Conservation (phyloP, 2,113 vertebrate genomes). For the Beaufortia kweichowensis region DNA sequence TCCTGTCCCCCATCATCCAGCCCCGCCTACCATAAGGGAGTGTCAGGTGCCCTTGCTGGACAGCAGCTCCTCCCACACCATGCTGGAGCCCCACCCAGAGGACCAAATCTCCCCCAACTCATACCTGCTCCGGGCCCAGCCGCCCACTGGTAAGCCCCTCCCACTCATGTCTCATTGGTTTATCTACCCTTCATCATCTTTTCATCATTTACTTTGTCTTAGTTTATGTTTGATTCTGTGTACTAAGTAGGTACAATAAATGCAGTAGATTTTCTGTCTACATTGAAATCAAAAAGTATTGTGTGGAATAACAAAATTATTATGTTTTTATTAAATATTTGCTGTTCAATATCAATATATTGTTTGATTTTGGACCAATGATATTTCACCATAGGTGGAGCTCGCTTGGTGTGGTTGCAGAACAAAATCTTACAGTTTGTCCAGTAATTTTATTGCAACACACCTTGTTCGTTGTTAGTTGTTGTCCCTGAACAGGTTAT, state of each 20-base stretch:
- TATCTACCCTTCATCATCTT: not conserved
- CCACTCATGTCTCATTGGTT: slow-evolving; percentile 36
- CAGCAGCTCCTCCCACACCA: slow-evolving; percentile 97
- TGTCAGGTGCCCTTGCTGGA: slow-evolving; percentile 99
- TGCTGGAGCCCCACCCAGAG: slow-evolving; percentile 96
- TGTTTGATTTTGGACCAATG: too few relatives aligned
- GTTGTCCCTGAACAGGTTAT: slow-evolving; percentile 1
- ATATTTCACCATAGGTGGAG: too few relatives aligned
- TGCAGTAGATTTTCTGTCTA: not conserved
- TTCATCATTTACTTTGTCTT: not conserved
- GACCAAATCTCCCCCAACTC: slow-evolving; percentile 91
- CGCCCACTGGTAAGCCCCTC: slow-evolving; percentile 87
- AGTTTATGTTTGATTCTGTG: not conserved
- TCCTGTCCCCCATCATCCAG: slow-evolving; percentile 86
- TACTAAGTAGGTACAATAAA: not conserved
- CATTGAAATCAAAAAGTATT: too few relatives aligned
- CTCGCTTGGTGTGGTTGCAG: too few relatives aligned
- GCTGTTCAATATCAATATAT: too few relatives aligned
- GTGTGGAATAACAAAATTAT: too few relatives aligned
- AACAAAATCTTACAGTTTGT: not conserved
- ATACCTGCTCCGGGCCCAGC: slow-evolving; percentile 91
- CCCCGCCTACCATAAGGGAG: slow-evolving; percentile 84
- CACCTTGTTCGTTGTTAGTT: not conserved
- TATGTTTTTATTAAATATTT: too few relatives aligned
- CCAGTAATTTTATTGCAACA: not conserved